Base-by-base conservation (phyloP, 2,888 invertebrate species). In the Erynnis tages region DNA sequence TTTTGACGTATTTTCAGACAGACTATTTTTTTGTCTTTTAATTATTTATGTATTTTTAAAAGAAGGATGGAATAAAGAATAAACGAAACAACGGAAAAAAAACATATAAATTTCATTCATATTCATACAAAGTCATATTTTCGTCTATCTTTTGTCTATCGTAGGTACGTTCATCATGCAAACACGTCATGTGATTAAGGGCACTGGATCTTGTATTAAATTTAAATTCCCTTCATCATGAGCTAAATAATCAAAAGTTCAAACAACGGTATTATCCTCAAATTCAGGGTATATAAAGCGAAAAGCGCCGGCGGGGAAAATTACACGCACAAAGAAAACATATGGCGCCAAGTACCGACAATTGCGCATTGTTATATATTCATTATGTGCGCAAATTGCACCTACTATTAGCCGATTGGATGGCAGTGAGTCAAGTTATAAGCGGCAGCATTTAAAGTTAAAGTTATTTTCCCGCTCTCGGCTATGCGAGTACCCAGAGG, bases 361-460 rank as follows among this genome's bases (percentile, higher is more conserved):
- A 69, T 68, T 65, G 16, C n/a, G 14, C 34, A 34, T 34, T 34
- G 67, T 50, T 14, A 56, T 59, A 76, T 79, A 74, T 81, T 73
- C 71, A 78, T 79, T 82, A 75, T 81, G 55, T 65, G 62, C 64
- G 68, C 60, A 76, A 81, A 84, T 76, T 83, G 67, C 69, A 73
- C 65, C 69, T 69, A 69, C 68, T 76, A 74, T 77, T 80, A 73
- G 77, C 66, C 65, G 57, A 40, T 30, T 19, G 47, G 21, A 7
- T 10, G 14, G 29, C n/a, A n/a, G n/a, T n/a, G n/a, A 7, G 11
- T 8, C 30, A 57, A 60, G 53, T 7, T n/a, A 60, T n/a, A 38
- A 53, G 56, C 48, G 54, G 43, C 17, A 37, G 40, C 50, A 60
- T 2, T 30, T 14, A 1, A 2, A 16, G n/a, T n/a, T n/a, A n/a